These are phyloP conservation scores for Drosophila guanche DNA, from an alignment of 1,140 invertebrate species.

Conservation along the genomic window DNA sequence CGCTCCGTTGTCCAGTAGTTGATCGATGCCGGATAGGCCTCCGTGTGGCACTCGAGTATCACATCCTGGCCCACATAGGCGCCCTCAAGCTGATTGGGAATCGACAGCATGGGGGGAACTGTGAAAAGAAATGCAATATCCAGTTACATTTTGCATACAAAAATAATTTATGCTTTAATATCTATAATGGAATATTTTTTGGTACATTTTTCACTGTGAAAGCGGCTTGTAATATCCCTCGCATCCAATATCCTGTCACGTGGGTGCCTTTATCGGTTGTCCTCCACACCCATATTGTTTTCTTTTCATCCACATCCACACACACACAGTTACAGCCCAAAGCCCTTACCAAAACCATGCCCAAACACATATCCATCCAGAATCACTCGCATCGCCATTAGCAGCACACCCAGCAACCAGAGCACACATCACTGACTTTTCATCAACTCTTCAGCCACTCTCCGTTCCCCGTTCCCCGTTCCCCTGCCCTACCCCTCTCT, in stretches of 20 bases:
- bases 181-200: background rate
- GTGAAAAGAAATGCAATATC: background rate
- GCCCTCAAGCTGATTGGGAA: constrained; percentile 93
- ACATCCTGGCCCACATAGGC: constrained; percentile 93
- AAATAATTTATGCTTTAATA: background rate
- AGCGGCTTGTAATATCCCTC: background rate
- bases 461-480: too few species aligned
- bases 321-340: background rate
- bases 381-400: background rate
- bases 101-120: constrained; percentile 95
- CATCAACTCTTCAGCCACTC: constrained; percentile 24
- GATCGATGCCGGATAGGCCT: constrained; percentile 94
- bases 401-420: background rate
- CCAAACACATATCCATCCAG: background rate
- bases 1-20: constrained; percentile 94
- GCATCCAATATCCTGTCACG: constrained; percentile 4
- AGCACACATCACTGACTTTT: constrained; percentile 31
- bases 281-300: constrained; percentile 18
- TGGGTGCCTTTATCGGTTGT: too few species aligned
- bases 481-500: too few species aligned
- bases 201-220: too few species aligned
- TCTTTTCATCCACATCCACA: constrained; percentile 4
- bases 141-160: background rate
- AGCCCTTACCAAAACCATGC: background rate
- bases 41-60: constrained; percentile 92